These are phyloP conservation scores for Trichonephila inaurata DNA, from an alignment of 1,140 invertebrate genomes.

Conservation along the genomic window DNA sequence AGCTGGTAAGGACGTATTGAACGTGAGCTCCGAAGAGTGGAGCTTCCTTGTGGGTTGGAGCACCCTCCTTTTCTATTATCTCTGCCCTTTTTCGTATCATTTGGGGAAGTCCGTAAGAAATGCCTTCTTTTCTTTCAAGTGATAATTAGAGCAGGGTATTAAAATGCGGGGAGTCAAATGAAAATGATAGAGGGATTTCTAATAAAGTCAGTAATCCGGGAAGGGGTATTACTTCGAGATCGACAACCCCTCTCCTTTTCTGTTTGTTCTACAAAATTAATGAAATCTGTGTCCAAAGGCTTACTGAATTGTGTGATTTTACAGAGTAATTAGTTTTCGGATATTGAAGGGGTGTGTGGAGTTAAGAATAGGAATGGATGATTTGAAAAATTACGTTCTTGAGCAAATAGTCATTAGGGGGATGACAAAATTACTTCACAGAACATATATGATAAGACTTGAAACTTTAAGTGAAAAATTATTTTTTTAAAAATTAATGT, in stretches of 20 bases:
- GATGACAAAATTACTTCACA: too few species aligned
- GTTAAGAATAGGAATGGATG: not conserved
- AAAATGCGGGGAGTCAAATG: not conserved
- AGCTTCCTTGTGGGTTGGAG: not conserved
- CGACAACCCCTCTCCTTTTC: not conserved
- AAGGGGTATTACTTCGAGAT: not conserved
- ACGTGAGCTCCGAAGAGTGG: not conserved
- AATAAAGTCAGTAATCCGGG: conserved; percentile 4
- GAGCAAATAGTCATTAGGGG: too few species aligned
- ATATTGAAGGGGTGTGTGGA: not conserved
- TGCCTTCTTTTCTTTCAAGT: conserved; percentile 7
- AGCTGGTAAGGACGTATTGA: conserved; percentile 18
- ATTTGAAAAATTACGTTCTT: too few species aligned
- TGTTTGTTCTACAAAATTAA: not conserved
- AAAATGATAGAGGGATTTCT: conserved; percentile 10
- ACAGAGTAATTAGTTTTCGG: not conserved
- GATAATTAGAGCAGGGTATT: not conserved
- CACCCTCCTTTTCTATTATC: conserved; percentile 2
- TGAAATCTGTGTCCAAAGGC: not conserved
- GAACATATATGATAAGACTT: too few species aligned
- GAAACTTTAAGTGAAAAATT: too few species aligned
- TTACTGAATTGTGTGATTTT: not conserved
- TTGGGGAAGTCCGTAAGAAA: not conserved
- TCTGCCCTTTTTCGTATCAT: not conserved
- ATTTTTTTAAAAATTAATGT: too few species aligned